These are phyloP conservation scores for Bombylius discolor DNA, from an alignment of 2,888 invertebrate species.

Conservation along the genomic window DNA sequence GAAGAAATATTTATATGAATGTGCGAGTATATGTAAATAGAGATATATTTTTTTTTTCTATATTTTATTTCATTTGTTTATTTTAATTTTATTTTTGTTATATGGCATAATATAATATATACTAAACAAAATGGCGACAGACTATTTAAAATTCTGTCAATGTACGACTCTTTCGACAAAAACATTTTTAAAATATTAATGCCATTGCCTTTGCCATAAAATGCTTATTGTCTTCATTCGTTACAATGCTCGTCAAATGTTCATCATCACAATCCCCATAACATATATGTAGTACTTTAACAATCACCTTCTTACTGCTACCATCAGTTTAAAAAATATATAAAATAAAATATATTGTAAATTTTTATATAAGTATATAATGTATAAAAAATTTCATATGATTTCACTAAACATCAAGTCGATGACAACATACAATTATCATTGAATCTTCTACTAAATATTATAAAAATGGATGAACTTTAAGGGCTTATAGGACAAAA, in stretches of 20 bases:
- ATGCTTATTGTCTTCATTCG: constrained; percentile 6
- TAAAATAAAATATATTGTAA: no score
- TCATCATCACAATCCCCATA: no score
- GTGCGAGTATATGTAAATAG: neutral
- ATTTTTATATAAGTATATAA: no score
- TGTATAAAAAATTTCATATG: no score
- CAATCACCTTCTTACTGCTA: no score
- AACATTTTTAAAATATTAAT: constrained; percentile 18
- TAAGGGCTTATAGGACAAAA: no score
- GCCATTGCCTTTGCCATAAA: constrained; percentile 4
- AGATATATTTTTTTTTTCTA: neutral
- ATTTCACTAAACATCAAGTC: neutral
- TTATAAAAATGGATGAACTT: no score
- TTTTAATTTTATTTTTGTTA: neutral
- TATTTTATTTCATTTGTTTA: neutral
- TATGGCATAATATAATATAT: constrained; percentile 7
- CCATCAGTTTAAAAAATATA: no score
- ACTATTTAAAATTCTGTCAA: constrained; percentile 16
- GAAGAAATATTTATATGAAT: neutral
- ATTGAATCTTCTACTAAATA: no score
- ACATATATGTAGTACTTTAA: no score
- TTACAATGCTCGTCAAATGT: no score
- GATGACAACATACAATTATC: neutral
- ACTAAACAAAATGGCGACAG: constrained; percentile 13
- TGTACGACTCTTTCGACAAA: constrained; percentile 16